phyloP scores from a whole-genome alignment of 1,140 invertebrate species.

The Drosophila suzukii region DNA sequence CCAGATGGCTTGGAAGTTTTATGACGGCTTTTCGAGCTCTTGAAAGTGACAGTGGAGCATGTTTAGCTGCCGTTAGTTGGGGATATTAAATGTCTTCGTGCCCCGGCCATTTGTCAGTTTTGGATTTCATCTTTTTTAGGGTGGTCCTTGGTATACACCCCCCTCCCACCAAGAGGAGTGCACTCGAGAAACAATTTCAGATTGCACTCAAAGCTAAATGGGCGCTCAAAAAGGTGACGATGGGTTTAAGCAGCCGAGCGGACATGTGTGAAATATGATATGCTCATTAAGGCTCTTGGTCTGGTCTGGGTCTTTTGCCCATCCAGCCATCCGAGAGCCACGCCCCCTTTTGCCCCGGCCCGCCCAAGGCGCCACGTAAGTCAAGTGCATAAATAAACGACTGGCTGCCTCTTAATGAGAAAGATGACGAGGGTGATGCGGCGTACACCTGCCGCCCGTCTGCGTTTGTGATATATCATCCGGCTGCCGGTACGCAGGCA shows the following conservation, averaged over 20 bases:
- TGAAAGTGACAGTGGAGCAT: conserved; percentile 16
- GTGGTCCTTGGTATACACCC: not conserved
- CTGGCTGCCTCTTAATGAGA: conserved; percentile 47
- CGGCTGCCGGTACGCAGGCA: conserved; percentile 26
- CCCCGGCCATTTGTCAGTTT: conserved; percentile 25
- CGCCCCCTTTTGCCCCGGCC: not conserved
- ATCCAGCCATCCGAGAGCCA: conserved; percentile 6
- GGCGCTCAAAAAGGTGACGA: conserved; percentile 48
- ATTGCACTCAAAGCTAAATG: conserved; percentile 47
- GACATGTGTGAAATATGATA: conserved; percentile 75
- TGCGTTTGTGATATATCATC: conserved; percentile 63
- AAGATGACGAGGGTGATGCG: conserved; percentile 67
- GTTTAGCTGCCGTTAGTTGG: conserved; percentile 22
- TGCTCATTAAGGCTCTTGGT: conserved; percentile 60
- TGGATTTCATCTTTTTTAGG: conserved; percentile 28
- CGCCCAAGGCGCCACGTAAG: conserved; percentile 47
- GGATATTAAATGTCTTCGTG: conserved; percentile 29
- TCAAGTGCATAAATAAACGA: conserved; percentile 79
- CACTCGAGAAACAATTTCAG: conserved; percentile 58
- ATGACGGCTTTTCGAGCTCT: conserved; percentile 20
- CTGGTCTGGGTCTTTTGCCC: conserved; percentile 1
- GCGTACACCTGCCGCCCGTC: conserved; percentile 66
- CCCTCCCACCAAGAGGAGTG: conserved; percentile 6
- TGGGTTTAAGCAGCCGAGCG: conserved; percentile 32
- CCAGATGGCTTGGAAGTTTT: conserved; percentile 11